Percentiles rank a stretch among this genome's conserved stretches.
phyloP scores from a whole-genome alignment of 2,888 invertebrate species.

The Ptychoptera contaminata region DNA sequence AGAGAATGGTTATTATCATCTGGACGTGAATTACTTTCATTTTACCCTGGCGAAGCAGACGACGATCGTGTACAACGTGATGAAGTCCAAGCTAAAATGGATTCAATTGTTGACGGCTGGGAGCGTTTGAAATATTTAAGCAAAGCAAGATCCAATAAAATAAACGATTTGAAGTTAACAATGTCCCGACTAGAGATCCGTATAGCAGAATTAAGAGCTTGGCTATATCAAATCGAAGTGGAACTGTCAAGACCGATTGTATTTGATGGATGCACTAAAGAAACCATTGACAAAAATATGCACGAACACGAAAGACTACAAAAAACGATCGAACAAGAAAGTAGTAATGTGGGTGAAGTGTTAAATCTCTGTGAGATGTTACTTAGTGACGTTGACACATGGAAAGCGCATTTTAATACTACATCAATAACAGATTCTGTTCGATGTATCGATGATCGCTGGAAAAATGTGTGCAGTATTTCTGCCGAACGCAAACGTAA shows the following conservation, averaged over 20 bases:
- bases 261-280: constrained; percentile 47
- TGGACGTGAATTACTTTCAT: constrained; percentile 45
- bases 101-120: constrained; percentile 51
- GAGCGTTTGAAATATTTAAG: constrained; percentile 46
- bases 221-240: constrained; percentile 56
- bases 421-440: constrained; percentile 49
- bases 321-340: constrained; percentile 58
- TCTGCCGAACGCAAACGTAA: constrained; percentile 56
- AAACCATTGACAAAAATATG: constrained; percentile 49
- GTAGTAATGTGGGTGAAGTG: constrained; percentile 60
- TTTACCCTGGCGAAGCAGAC: constrained; percentile 44
- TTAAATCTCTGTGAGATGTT: constrained; percentile 64
- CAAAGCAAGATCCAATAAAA: constrained; percentile 50
- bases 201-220: constrained; percentile 52
- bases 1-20: constrained; percentile 59
- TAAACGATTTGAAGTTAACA: constrained; percentile 54
- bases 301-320: constrained; percentile 58
- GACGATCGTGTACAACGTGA: constrained; percentile 41
- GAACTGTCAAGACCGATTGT: constrained; percentile 50
- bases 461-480: constrained; percentile 60
- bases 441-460: constrained; percentile 58
- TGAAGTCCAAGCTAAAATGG: constrained; percentile 37
- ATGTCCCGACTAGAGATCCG: constrained; percentile 53
- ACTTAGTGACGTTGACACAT: constrained; percentile 55
- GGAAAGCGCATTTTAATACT: constrained; percentile 54